Evolutionary conservation across 2,113 vertebrate genomes (phyloP), one percentile per base, ranked within the genome.

Genomic region (Alaudala cheleensis): DNA sequence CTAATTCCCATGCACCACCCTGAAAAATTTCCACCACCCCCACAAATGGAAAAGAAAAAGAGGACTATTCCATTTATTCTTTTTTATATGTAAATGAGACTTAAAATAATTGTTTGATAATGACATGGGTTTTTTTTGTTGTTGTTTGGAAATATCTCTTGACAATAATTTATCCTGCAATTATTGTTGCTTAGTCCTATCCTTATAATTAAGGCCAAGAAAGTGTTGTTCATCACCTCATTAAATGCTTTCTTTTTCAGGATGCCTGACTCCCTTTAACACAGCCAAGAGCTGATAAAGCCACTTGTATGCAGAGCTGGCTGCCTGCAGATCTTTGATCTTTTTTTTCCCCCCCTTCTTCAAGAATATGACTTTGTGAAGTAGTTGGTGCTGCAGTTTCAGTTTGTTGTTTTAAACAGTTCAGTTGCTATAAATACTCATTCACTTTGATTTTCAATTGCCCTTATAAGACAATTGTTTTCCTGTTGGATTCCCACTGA

Each of bases 21-120:
- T 94, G 93, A 96, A 97, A 93, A 93, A 96, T 97, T 95, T 96
- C 88, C 97, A 94, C 96, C 95, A 96, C 95, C 96, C 50, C 90
- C 95, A 96, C 94, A 96, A 93, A 89, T 94, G 74, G 88, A 81
- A 89, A 83, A 81, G 92, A 95, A 95, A 95, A 92, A 93, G 81
- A 95, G 71, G 90, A 95, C 92, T 96, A 95, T 94, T 96, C 93
- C 95, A 93, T 82, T 95, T 97, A 94, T 96, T 95, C 95, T 97
- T 97, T 97, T 97, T 97, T 96, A 97, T 97, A 97, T 97, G 97
- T 77, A 97, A 97, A 97, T 97, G 93, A 97, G 95, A 86, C 94
- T 97, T 96, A 97, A 97, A 97, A 97, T 97, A 97, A 97, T 97
- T 97, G 95, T 97, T 97, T 97, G 96, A 97, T 97, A 97, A 97